Percentiles rank a stretch among this genome's conserved stretches.
Conservation (phyloP, 2,888 invertebrate genomes). For the Rhabditophanes sp. region DNA sequence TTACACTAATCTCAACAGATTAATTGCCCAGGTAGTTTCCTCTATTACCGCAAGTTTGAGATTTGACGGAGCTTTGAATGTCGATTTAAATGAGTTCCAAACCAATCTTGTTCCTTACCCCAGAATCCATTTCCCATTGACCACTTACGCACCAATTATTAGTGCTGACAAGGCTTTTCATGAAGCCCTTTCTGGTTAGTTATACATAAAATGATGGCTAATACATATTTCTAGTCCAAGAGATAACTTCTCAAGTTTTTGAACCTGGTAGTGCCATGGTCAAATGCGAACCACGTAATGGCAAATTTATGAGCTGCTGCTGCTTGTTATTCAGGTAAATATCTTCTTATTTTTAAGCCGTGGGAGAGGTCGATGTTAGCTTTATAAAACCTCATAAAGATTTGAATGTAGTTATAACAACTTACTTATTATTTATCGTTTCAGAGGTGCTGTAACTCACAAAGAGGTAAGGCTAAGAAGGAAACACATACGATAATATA, state of each 20-base stretch:
- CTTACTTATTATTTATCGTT: too few species aligned
- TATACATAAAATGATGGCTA: neutral
- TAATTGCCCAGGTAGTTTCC: constrained; percentile 63
- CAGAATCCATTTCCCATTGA: constrained; percentile 70
- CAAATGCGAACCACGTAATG: constrained; percentile 51
- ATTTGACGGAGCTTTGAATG: constrained; percentile 50
- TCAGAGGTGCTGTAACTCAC: too few species aligned
- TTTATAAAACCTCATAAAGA: constrained; percentile 4
- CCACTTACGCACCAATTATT: constrained; percentile 50
- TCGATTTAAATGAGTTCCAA: constrained; percentile 51
- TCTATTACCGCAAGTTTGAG: constrained; percentile 58
- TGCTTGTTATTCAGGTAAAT: constrained; percentile 47
- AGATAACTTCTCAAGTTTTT: constrained; percentile 73
- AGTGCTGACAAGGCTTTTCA: constrained; percentile 44
- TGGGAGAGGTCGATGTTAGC: constrained; percentile 4
- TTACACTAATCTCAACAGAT: constrained; percentile 74
- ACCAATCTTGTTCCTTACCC: constrained; percentile 61
- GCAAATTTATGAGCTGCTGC: constrained; percentile 46
- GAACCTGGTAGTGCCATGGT: constrained; percentile 56
- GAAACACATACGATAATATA: too few species aligned
- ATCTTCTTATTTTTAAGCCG: constrained; percentile 4
- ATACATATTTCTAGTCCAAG: constrained; percentile 50
- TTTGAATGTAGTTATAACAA: too few species aligned
- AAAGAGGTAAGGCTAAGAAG: too few species aligned
- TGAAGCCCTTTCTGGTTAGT: constrained; percentile 47